Evolutionary conservation across 2,888 invertebrate genomes (phyloP), one percentile per base, ranked within the genome.

Genomic region (Phengaris alcon): DNA sequence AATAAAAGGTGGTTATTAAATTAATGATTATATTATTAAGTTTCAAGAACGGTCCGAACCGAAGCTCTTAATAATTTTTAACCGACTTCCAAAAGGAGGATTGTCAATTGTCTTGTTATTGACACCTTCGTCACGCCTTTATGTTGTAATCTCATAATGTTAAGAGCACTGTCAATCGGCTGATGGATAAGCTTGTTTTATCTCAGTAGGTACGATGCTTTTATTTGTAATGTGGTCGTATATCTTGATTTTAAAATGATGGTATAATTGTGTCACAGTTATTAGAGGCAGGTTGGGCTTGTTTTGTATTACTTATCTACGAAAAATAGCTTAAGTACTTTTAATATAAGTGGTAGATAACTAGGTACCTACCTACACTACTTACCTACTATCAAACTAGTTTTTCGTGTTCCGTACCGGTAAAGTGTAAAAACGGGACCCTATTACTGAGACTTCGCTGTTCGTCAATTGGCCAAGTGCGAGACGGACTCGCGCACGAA

Each of bases 141-240:
- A 57, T 59, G 35, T 35, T 15, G 64, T 64, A 64, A 64, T 64
- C 64, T 64, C 35, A 10, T 64, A 35, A 64, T 12, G 64, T 35
- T 64, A 35, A 64, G 35, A 64, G 35, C 44, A 64, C 35, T 64
- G 64, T 13, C 64, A 64, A 64, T 64, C 64, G 35, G 13, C 22
- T 64, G 64, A 64, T 64, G 10, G 64, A 64, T 64, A 64, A 64
- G 64, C 64, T 35, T 13, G 44, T 64, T 64, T 64, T 64, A 64
- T 64, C 64, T 52, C 52, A 5, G 9, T 22, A 22, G 22, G 22
- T 64, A 35, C 64, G 13, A 64, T 59, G 35, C 12, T 35, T 35
- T 59, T 22, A 35, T 35, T 64, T 12, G 35, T 64, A 35, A 13
- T 52, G 10, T 10, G 9, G 64, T 59, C 64, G 12, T 44, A 10